phyloP scores from a whole-genome alignment of 2,888 invertebrate genomes.

The Brachynemurus nebulosus region DNA sequence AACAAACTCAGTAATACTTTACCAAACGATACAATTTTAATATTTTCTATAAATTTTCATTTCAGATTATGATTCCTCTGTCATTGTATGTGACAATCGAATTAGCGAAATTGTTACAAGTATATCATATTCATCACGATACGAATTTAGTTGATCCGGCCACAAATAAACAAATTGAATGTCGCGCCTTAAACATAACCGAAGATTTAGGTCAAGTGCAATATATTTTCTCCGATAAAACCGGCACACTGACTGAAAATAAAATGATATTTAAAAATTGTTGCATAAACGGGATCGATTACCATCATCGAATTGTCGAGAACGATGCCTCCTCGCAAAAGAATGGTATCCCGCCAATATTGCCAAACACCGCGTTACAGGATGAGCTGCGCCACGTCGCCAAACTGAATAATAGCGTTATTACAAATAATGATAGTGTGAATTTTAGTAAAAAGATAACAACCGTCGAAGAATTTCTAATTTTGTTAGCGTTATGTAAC shows the following conservation, averaged over 20 bases:
- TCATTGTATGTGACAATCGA: conserved; percentile 95
- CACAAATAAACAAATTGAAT: conserved; percentile 72
- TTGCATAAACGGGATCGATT: conserved; percentile 78
- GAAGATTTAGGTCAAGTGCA: conserved; percentile 93
- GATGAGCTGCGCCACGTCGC: conserved; percentile 33
- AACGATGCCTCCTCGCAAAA: conserved; percentile 32
- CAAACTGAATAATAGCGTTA: conserved; percentile 16
- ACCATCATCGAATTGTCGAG: conserved; percentile 66
- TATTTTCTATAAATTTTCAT: conserved; percentile 17
- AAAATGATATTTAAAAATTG: conserved; percentile 93
- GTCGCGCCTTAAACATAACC: conserved; percentile 90
- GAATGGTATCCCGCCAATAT: conserved; percentile 30
- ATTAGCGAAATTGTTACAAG: conserved; percentile 89
- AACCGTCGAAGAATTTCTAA: conserved; percentile 74
- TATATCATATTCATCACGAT: conserved; percentile 89
- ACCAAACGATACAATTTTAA: too few relatives aligned
- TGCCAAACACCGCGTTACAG: conserved; percentile 38
- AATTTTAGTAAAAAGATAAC: conserved; percentile 45
- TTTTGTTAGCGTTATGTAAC: conserved; percentile 88
- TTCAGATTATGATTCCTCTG: conserved; percentile 86
- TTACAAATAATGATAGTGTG: conserved; percentile 14
- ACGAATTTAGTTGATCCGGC: conserved; percentile 71
- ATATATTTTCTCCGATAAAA: conserved; percentile 95
- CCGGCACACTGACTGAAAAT: conserved; percentile 95
- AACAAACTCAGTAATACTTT: too few relatives aligned